A percentile compares a stretch with the other conserved stretches of the same genome.
phyloP scores from a whole-genome alignment of 2,888 invertebrate species.

The Onthophagus sagittarius region DNA sequence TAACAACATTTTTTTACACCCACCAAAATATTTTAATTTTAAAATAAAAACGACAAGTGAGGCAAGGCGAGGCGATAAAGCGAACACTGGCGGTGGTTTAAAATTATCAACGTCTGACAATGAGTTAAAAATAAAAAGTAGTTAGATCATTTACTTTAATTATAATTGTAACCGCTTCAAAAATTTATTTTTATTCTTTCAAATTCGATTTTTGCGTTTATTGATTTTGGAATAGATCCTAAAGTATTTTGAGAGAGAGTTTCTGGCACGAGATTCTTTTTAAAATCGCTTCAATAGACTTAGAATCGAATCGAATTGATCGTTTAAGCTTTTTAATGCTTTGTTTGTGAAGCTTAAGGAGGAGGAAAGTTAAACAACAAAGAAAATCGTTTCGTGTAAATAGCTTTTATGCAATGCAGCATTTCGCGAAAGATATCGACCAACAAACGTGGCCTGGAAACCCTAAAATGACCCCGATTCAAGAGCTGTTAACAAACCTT shows the following conservation, averaged over 20 bases:
- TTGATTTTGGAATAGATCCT: not conserved
- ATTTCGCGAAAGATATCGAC: not conserved
- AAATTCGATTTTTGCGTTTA: not conserved
- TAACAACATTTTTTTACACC: not conserved
- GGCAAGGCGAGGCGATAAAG: too few species aligned
- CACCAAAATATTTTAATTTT: not conserved
- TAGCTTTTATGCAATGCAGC: not conserved
- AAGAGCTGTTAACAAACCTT: not conserved
- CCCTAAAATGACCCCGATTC: not conserved
- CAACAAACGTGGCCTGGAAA: not conserved
- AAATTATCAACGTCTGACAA: too few species aligned
- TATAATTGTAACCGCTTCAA: too few species aligned
- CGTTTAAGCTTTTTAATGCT: not conserved
- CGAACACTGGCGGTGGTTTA: too few species aligned
- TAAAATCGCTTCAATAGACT: not conserved
- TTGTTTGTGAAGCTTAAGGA: not conserved
- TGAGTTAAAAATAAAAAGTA: too few species aligned
- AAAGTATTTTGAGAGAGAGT: not conserved
- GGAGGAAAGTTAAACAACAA: not conserved
- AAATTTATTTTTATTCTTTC: too few species aligned
- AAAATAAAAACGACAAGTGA: not conserved
- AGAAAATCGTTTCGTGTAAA: not conserved
- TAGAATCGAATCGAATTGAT: not conserved
- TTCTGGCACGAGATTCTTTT: not conserved
- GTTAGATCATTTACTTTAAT: too few species aligned